Percentiles rank a stretch among this genome's conserved stretches.
phyloP scores from a whole-genome alignment of 2,888 invertebrate genomes.

The Ochlodes sylvanus region DNA sequence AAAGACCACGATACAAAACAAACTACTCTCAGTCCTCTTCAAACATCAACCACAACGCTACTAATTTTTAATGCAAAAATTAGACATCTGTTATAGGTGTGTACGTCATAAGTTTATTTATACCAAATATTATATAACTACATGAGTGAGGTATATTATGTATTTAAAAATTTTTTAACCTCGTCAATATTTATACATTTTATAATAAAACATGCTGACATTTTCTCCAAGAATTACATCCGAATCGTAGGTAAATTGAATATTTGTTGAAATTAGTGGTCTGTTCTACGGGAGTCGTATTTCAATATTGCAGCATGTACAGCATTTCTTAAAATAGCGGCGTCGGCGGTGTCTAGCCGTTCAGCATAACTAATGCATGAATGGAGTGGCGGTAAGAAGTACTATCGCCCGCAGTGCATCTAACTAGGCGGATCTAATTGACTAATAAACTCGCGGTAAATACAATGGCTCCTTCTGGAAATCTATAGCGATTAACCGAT shows the following conservation, averaged over 20 bases:
- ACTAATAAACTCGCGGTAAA: neutral
- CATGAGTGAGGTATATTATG: too few relatives aligned
- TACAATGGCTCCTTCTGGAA: conserved; percentile 5
- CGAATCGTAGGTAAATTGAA: too few relatives aligned
- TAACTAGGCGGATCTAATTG: conserved; percentile 4
- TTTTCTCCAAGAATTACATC: too few relatives aligned
- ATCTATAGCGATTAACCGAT: neutral
- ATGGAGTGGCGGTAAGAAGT: neutral
- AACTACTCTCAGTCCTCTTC: conserved; percentile 8
- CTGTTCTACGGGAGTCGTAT: neutral
- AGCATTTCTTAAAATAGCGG: neutral
- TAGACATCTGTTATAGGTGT: too few relatives aligned
- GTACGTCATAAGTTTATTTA: too few relatives aligned
- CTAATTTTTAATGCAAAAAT: neutral
- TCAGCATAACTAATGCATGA: neutral
- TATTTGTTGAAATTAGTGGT: too few relatives aligned
- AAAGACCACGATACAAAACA: neutral
- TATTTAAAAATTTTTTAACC: too few relatives aligned
- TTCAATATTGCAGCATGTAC: neutral
- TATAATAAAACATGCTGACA: too few relatives aligned
- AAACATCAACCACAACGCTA: neutral
- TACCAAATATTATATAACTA: too few relatives aligned
- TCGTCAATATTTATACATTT: too few relatives aligned
- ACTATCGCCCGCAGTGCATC: neutral
- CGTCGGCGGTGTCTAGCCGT: neutral